A percentile compares a stretch with the other conserved stretches of the same genome.
phyloP scores from a whole-genome alignment of 2,113 vertebrate species.

The Rhizomys pruinosus region DNA sequence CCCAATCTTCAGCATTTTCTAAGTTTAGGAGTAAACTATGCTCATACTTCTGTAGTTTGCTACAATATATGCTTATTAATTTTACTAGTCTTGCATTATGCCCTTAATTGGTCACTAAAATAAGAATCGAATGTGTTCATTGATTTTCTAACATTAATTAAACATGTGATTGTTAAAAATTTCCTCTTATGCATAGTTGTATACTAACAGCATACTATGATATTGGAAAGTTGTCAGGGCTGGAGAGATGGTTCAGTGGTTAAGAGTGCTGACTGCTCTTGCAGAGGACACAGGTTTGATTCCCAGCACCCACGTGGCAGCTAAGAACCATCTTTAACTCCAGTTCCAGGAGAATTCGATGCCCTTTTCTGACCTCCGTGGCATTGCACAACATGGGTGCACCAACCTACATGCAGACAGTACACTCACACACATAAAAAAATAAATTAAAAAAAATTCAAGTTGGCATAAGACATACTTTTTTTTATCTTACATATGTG shows the following conservation, averaged over 20 bases:
- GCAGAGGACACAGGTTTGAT: too few relatives aligned
- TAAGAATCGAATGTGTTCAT: not conserved
- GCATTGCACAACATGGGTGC: too few relatives aligned
- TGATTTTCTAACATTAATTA: slow-evolving; percentile 54
- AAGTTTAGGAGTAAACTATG: slow-evolving; percentile 29
- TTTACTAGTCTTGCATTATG: not conserved
- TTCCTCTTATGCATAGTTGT: not conserved
- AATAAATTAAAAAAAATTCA: too few relatives aligned
- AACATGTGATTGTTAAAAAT: not conserved
- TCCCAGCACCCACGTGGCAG: too few relatives aligned
- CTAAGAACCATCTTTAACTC: too few relatives aligned
- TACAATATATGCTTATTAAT: not conserved
- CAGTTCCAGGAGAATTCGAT: too few relatives aligned
- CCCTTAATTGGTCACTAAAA: slow-evolving; percentile 35
- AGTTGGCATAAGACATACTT: not conserved
- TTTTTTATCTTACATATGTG: not conserved
- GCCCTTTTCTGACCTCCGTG: too few relatives aligned
- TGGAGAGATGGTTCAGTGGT: too few relatives aligned
- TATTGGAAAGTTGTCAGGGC: slow-evolving; percentile 20
- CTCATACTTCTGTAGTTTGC: not conserved
- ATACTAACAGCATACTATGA: not conserved
- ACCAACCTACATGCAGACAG: too few relatives aligned
- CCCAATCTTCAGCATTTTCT: slow-evolving; percentile 8
- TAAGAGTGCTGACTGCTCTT: too few relatives aligned
- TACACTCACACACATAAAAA: too few relatives aligned